Conservation (phyloP, 92 coral and sea anemone species). For the Zoanthus solanderi region DNA sequence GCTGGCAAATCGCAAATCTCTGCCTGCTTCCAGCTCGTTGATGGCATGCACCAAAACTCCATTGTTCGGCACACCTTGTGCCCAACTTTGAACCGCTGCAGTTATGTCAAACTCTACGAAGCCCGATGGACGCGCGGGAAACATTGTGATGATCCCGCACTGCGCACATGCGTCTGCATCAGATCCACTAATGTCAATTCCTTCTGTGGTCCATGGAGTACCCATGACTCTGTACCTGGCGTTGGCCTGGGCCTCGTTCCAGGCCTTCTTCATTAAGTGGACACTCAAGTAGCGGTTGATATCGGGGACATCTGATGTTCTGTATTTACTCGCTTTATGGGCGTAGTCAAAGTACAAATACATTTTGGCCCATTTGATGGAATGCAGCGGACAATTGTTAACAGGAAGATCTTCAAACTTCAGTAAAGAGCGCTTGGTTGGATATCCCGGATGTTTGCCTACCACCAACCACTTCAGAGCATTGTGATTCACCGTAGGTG, state of each 20-base stretch:
- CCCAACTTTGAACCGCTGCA: conserved; percentile 69
- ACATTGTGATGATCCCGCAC: conserved; percentile 63
- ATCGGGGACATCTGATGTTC: conserved; percentile 36
- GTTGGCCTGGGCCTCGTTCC: conserved; percentile 79
- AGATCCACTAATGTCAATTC: conserved; percentile 48
- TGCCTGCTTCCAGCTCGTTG: conserved; percentile 60
- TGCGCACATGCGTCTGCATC: conserved; percentile 55
- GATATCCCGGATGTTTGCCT: conserved; percentile 66
- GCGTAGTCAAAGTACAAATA: conserved; percentile 68
- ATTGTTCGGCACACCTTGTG: conserved; percentile 63
- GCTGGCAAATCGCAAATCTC: conserved; percentile 73
- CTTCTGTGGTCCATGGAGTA: conserved; percentile 52
- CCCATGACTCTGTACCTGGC: conserved; percentile 31
- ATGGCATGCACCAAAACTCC: conserved; percentile 70
- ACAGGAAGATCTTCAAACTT: conserved; percentile 69
- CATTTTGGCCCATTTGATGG: conserved; percentile 69
- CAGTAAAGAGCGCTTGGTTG: conserved; percentile 70
- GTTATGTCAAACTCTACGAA: conserved; percentile 84
- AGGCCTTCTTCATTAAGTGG: conserved; percentile 67
- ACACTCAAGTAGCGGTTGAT: conserved; percentile 65
- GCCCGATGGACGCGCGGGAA: conserved; percentile 66
- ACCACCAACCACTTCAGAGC: conserved; percentile 59
- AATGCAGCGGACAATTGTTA: conserved; percentile 29
- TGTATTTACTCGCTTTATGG: conserved; percentile 63
- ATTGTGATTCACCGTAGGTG: conserved; percentile 54